Conservation (phyloP, 2,888 invertebrate genomes). For the Eustalomyia histrio region DNA sequence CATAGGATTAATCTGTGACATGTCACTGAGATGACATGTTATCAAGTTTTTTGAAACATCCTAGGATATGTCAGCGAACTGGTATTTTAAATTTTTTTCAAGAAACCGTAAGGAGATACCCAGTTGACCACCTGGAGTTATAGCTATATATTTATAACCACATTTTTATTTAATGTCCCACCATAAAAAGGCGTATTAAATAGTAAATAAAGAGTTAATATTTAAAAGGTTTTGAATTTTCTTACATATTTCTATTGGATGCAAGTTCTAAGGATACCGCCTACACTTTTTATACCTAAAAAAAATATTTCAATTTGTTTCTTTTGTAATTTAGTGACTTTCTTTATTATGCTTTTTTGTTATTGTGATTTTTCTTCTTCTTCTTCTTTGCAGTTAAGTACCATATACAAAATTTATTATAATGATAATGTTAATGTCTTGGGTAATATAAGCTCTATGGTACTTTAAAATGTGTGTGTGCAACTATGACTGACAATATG, state of each 20-base stretch:
- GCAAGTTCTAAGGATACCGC: neutral
- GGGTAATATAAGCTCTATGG: slow-evolving; percentile 21
- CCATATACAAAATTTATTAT: slow-evolving; percentile 4
- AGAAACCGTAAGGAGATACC: too few relatives aligned
- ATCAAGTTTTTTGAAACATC: too few relatives aligned
- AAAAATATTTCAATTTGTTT: neutral
- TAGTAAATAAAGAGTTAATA: too few relatives aligned
- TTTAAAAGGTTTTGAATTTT: neutral
- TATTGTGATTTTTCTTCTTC: neutral
- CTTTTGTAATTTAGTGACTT: slow-evolving; percentile 1
- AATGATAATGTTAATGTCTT: slow-evolving; percentile 5
- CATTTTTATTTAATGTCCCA: too few relatives aligned
- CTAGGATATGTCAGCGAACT: too few relatives aligned
- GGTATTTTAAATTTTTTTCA: too few relatives aligned
- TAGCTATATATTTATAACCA: too few relatives aligned
- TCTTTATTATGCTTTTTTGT: neutral
- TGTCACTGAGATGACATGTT: too few relatives aligned
- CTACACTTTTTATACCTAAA: neutral
- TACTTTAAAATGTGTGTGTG: neutral
- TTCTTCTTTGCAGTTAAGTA: neutral
- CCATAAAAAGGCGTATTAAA: too few relatives aligned
- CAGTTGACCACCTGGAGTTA: too few relatives aligned
- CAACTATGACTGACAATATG: neutral
- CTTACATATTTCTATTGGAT: too few relatives aligned
- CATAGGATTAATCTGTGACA: too few relatives aligned